A percentile compares a stretch with the other conserved stretches of the same genome.
These are phyloP conservation scores for Cichlasoma orientale DNA, from an alignment of 2,797 vertebrate species.

Conservation along the genomic window DNA sequence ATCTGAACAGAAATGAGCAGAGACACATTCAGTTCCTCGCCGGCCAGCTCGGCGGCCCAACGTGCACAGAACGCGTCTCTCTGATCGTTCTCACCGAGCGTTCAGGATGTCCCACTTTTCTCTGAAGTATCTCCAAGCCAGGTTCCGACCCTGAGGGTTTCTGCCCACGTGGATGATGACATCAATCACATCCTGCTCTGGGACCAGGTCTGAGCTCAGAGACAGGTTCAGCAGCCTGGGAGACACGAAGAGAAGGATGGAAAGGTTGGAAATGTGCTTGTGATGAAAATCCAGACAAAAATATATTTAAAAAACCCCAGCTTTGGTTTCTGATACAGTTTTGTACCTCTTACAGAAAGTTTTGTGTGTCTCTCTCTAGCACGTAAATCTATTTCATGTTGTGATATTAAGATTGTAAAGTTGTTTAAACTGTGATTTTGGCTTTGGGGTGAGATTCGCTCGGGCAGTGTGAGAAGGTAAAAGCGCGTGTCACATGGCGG, in stretches of 20 bases:
- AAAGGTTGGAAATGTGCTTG: background rate
- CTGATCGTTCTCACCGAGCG: constrained; percentile 82
- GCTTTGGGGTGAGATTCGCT: background rate
- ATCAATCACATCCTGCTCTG: constrained; percentile 96
- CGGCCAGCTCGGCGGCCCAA: too few relatives aligned
- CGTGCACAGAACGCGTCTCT: too few relatives aligned
- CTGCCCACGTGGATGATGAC: constrained; percentile 95
- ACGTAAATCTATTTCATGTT: background rate
- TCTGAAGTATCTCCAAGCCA: constrained; percentile 96
- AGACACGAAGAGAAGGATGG: constrained; percentile 1
- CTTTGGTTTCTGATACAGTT: background rate
- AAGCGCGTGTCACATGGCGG: background rate
- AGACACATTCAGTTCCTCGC: background rate
- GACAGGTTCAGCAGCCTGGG: constrained; percentile 93
- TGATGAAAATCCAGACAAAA: background rate
- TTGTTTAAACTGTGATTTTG: background rate
- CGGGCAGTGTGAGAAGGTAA: background rate
- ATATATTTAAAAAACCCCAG: background rate
- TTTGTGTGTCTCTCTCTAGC: background rate
- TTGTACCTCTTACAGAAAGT: background rate
- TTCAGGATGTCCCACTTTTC: constrained; percentile 97
- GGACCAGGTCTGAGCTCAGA: constrained; percentile 93
- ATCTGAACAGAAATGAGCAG: constrained; percentile 76
- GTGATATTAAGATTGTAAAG: background rate
- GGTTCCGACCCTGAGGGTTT: constrained; percentile 93